Conservation (phyloP, 2,888 invertebrate species). For the Diplolepis rosae region DNA sequence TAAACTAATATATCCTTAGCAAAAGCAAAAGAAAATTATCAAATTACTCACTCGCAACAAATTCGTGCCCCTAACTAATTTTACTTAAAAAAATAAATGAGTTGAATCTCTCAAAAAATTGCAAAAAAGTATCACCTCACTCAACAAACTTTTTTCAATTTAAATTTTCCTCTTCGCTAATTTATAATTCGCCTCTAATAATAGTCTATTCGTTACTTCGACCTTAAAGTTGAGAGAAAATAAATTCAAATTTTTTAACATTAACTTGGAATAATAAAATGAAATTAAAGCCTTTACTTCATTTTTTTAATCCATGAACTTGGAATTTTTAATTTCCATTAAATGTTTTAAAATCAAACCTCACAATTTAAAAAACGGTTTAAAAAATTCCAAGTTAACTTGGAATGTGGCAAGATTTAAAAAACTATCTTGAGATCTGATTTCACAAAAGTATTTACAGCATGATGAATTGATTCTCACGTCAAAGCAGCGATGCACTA, state of each 20-base stretch:
- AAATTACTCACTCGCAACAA: neutral
- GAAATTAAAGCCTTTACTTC: too few species aligned
- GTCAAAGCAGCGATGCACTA: conserved; percentile 29
- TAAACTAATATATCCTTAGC: conserved; percentile 3
- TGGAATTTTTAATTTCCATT: too few species aligned
- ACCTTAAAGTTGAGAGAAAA: neutral
- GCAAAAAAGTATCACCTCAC: neutral
- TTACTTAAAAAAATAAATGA: neutral
- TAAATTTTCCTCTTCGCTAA: neutral
- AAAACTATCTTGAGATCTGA: neutral
- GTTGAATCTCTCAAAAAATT: neutral
- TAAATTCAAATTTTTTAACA: neutral
- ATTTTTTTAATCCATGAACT: too few species aligned
- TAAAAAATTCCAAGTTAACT: too few species aligned
- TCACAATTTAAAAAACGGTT: too few species aligned
- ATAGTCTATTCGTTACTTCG: neutral
- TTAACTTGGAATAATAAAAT: too few species aligned
- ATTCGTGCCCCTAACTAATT: neutral
- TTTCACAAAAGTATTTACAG: neutral
- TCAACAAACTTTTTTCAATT: neutral
- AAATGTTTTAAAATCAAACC: too few species aligned
- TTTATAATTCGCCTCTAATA: neutral
- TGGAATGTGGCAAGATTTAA: too few species aligned
- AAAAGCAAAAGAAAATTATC: conserved; percentile 3
- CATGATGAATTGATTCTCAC: conserved; percentile 13